phyloP scores from a whole-genome alignment of 1,140 invertebrate genomes.

The Ganaspis sp. region DNA sequence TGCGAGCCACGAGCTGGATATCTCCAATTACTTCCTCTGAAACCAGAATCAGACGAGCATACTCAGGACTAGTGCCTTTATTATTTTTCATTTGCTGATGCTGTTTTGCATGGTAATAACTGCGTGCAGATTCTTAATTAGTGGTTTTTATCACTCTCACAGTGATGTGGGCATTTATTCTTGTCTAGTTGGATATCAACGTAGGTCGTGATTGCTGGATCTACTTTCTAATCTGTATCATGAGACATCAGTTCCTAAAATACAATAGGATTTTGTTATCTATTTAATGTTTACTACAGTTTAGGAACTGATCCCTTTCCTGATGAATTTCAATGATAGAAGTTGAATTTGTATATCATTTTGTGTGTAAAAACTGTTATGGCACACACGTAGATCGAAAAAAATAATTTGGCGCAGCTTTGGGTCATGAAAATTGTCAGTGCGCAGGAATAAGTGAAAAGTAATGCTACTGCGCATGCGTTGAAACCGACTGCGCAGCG shows the following conservation, averaged over 20 bases:
- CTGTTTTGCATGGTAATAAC: conserved; percentile 29
- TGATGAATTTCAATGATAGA: too few relatives aligned
- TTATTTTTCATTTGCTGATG: conserved; percentile 16
- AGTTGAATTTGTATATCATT: too few relatives aligned
- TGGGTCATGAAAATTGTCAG: neutral
- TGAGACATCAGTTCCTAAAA: too few relatives aligned
- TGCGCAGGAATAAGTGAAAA: neutral
- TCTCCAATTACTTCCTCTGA: conserved; percentile 30
- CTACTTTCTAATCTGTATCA: neutral
- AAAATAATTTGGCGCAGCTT: neutral
- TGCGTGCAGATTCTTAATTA: conserved; percentile 21
- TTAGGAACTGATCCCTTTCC: too few relatives aligned
- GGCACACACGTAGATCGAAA: neutral
- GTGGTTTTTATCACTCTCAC: neutral
- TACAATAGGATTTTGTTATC: neutral
- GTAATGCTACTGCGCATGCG: too few relatives aligned
- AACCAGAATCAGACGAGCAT: conserved; percentile 10
- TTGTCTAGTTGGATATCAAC: neutral
- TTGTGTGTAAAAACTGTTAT: too few relatives aligned
- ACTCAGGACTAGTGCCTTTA: conserved; percentile 13
- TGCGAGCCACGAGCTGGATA: conserved; percentile 9
- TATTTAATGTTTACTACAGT: neutral
- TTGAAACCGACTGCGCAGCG: too few relatives aligned
- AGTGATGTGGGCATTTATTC: neutral
- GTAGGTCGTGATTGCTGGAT: neutral